phyloP scores from a whole-genome alignment of 2,113 vertebrate genomes.

The Labrus mixtus region DNA sequence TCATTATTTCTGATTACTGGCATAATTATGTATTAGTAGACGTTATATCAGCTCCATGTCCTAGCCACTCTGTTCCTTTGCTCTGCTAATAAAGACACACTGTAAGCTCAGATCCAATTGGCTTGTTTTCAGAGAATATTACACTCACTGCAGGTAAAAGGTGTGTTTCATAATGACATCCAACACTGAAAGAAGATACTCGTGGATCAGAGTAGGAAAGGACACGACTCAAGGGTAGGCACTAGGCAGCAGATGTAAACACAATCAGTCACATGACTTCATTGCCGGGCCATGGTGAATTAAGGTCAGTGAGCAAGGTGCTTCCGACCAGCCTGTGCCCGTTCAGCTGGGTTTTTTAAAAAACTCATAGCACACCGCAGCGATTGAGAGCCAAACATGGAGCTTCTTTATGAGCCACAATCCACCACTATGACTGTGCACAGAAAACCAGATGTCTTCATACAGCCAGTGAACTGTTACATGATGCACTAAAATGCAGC shows the following conservation, averaged over 20 bases:
- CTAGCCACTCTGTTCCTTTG: slow-evolving; percentile 10
- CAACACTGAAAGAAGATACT: not conserved
- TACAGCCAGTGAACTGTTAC: not conserved
- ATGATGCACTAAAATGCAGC: not conserved
- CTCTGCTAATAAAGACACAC: slow-evolving; percentile 24
- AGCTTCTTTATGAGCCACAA: slow-evolving; percentile 2
- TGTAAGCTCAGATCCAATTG: slow-evolving; percentile 12
- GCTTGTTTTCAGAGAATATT: not conserved
- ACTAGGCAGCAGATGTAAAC: slow-evolving; percentile 3
- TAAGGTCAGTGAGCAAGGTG: slow-evolving; percentile 26
- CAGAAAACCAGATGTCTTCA: not conserved
- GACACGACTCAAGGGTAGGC: not conserved
- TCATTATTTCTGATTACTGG: slow-evolving; percentile 25
- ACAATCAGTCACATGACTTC: slow-evolving; percentile 23
- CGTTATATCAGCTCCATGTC: not conserved
- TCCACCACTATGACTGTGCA: not conserved
- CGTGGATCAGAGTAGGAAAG: not conserved
- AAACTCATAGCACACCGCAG: not conserved
- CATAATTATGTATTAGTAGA: slow-evolving; percentile 14
- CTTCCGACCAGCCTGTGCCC: slow-evolving; percentile 9
- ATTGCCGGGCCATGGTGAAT: not conserved
- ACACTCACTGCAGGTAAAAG: slow-evolving; percentile 4
- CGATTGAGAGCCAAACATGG: not conserved
- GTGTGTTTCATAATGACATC: slow-evolving; percentile 1
- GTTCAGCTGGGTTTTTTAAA: slow-evolving; percentile 3